phyloP scores from a whole-genome alignment of 2,797 vertebrate species.

The Lithobates sylvaticus region DNA sequence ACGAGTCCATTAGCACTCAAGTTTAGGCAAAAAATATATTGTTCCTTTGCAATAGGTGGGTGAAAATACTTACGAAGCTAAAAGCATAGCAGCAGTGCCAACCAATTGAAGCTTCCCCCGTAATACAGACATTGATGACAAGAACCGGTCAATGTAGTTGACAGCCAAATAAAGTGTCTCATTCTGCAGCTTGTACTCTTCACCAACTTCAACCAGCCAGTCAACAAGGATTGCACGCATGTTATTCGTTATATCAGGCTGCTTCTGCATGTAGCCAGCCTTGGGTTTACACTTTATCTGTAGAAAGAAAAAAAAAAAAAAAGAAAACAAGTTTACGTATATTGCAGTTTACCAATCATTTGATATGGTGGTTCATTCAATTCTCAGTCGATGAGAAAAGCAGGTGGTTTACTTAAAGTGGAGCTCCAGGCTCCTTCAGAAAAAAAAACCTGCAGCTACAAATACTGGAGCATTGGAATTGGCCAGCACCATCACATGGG shows the following conservation, averaged over 20 bases:
- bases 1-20: slow-evolving; percentile 6
- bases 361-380: no score
- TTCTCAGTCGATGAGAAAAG: no score
- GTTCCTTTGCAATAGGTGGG: not conserved
- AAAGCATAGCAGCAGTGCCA: slow-evolving; percentile 95
- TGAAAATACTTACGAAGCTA: slow-evolving; percentile 91
- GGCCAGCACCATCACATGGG: no score
- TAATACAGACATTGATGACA: slow-evolving; percentile 97
- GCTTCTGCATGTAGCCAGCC: slow-evolving; percentile 95
- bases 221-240: slow-evolving; percentile 98
- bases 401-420: no score
- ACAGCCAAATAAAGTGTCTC: slow-evolving; percentile 96
- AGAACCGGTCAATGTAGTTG: slow-evolving; percentile 98
- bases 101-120: slow-evolving; percentile 98
- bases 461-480: no score
- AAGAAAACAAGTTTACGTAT: no score
- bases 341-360: no score
- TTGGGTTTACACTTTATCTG: slow-evolving; percentile 93
- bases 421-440: no score
- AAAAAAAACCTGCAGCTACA: no score
- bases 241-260: slow-evolving; percentile 96
- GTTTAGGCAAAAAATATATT: not conserved
- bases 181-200: slow-evolving; percentile 97
- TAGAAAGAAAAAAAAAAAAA: not conserved
- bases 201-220: slow-evolving; percentile 98